Evolutionary conservation across 2,113 vertebrate species (phyloP).

Genomic region (Australoheros scitulus): DNA sequence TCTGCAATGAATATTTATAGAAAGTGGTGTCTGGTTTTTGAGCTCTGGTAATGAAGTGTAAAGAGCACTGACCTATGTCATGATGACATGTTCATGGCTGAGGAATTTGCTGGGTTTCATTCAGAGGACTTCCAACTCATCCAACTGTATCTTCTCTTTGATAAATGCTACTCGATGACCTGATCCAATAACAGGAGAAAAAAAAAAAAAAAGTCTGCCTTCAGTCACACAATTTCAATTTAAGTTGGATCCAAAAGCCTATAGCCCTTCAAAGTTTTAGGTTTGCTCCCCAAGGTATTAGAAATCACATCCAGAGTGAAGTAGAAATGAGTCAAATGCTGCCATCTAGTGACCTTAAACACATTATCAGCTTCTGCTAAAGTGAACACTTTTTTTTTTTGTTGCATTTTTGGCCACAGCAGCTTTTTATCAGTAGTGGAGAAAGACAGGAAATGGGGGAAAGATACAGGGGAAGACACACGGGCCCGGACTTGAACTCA

Average conservation of each 20-base stretch:
- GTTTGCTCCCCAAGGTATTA: background rate
- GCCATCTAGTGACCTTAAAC: conserved; percentile 45
- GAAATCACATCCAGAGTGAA: background rate
- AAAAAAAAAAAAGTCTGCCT: background rate
- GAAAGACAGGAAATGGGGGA: too few species aligned
- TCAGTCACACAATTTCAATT: background rate
- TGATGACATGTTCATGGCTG: conserved; percentile 25
- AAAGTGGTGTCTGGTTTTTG: conserved; percentile 24
- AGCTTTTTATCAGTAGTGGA: too few species aligned
- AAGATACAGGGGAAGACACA: too few species aligned
- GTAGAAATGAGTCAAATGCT: conserved; percentile 9
- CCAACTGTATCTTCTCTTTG: conserved; percentile 9
- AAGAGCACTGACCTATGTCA: conserved; percentile 39
- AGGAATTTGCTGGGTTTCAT: conserved; percentile 28
- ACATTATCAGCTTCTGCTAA: background rate
- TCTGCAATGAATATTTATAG: conserved; percentile 45
- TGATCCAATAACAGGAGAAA: background rate
- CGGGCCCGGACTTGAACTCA: too few species aligned
- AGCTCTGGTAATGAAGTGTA: conserved; percentile 48
- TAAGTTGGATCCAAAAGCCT: background rate
- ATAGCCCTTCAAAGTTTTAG: background rate
- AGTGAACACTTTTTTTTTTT: background rate
- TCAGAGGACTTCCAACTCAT: background rate
- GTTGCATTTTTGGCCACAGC: too few species aligned
- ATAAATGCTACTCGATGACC: conserved; percentile 8